These are phyloP conservation scores for Miniopterus natalensis DNA, from an alignment of 2,113 vertebrate genomes.

Conservation along the genomic window DNA sequence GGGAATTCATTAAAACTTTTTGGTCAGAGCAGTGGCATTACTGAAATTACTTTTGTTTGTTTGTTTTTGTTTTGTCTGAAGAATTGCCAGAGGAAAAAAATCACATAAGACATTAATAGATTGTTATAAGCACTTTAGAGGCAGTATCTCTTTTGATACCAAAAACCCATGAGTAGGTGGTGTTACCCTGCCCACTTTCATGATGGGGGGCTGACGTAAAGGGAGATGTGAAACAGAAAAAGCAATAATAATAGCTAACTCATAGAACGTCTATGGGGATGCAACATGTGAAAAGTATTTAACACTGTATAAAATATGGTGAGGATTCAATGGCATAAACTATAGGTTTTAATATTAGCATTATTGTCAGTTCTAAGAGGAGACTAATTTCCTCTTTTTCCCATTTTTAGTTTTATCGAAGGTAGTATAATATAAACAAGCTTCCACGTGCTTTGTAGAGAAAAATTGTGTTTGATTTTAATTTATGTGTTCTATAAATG, in stretches of 20 bases:
- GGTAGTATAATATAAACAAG: background rate
- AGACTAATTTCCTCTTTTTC: accelerated
- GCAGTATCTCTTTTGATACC: background rate
- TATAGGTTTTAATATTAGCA: background rate
- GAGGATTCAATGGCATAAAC: background rate
- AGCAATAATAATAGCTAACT: background rate
- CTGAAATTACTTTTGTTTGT: background rate
- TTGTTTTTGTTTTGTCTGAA: background rate
- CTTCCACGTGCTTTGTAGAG: background rate
- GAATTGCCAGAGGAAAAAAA: background rate
- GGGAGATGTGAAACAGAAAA: background rate
- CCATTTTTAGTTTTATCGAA: no score
- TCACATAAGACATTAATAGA: background rate
- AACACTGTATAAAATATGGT: background rate
- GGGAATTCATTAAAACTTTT: background rate
- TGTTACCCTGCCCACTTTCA: background rate
- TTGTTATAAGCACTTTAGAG: background rate
- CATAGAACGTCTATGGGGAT: background rate
- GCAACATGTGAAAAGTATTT: background rate
- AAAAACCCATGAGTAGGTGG: background rate
- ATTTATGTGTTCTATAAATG: background rate
- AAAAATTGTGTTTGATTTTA: background rate
- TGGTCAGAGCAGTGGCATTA: background rate
- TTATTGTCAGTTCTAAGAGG: background rate
- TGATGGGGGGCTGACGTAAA: background rate